Evolutionary conservation across 2,113 vertebrate species (phyloP).

Genomic region (Anseranas semipalmata): DNA sequence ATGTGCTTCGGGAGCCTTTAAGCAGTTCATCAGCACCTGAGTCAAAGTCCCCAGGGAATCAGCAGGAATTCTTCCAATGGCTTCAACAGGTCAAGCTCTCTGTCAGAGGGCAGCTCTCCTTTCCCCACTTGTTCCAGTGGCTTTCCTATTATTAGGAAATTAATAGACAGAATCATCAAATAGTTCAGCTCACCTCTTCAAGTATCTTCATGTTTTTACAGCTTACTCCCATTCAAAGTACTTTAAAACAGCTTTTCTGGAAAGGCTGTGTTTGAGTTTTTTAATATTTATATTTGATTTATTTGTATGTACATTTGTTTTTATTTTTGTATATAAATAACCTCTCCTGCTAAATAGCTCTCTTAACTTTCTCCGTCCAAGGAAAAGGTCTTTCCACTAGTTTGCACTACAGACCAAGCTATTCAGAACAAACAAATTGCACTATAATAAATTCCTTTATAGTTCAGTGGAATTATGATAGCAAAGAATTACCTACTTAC

Average conservation of each 20-base stretch:
- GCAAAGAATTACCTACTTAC: neutral
- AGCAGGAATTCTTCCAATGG: neutral
- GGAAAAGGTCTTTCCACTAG: neutral
- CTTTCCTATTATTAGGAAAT: neutral
- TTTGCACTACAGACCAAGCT: neutral
- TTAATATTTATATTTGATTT: neutral
- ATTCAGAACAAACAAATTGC: slow-evolving; percentile 2
- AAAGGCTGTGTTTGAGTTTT: neutral
- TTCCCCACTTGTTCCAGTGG: neutral
- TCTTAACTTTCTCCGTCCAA: neutral
- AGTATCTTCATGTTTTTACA: neutral
- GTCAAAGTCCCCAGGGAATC: neutral
- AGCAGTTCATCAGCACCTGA: neutral
- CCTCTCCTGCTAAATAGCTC: neutral
- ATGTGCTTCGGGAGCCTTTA: neutral
- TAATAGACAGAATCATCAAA: neutral
- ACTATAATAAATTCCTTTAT: neutral
- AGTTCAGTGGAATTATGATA: neutral
- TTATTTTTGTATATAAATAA: neutral
- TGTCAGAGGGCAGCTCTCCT: neutral
- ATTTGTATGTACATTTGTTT: neutral
- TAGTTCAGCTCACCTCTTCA: neutral
- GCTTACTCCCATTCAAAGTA: neutral
- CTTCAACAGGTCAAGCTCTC: neutral
- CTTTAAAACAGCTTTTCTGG: neutral